These are phyloP conservation scores for Phyllostomus discolor DNA, from an alignment of 2,113 vertebrate genomes.

Conservation along the genomic window DNA sequence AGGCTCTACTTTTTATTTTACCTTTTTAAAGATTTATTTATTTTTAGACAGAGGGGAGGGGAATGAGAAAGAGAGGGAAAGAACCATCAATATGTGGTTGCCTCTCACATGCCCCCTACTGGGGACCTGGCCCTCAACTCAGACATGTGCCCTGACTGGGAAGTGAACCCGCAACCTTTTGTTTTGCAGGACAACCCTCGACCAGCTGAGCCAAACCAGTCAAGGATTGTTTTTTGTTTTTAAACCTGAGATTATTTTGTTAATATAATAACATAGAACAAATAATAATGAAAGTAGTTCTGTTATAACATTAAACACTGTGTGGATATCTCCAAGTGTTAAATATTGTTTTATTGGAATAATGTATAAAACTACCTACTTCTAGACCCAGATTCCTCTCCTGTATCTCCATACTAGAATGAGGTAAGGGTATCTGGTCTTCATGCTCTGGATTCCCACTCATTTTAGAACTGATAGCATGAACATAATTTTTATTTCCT, in stretches of 20 bases:
- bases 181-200: too few species aligned
- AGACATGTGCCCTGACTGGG: too few species aligned
- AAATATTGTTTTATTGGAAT: neutral
- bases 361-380: neutral
- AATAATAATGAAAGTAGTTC: too few species aligned
- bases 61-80: too few species aligned
- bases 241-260: neutral
- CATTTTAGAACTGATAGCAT: neutral
- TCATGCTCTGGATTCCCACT: neutral
- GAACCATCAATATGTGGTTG: too few species aligned
- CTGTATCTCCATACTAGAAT: neutral
- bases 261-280: neutral
- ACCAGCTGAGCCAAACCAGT: too few species aligned
- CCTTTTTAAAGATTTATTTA: too few species aligned
- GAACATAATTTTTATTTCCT: slow-evolving; percentile 1
- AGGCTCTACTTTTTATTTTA: slow-evolving; percentile 38
- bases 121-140: too few species aligned
- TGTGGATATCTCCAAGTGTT: neutral
- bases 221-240: too few species aligned
- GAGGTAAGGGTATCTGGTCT: neutral
- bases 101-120: too few species aligned
- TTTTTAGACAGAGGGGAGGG: too few species aligned
- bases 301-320: neutral
- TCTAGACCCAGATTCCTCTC: neutral
- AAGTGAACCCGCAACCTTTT: too few species aligned